Evolutionary conservation across 2,888 invertebrate genomes (phyloP), one percentile per base, ranked within the genome.

Genomic region (Xylophagus ater): DNA sequence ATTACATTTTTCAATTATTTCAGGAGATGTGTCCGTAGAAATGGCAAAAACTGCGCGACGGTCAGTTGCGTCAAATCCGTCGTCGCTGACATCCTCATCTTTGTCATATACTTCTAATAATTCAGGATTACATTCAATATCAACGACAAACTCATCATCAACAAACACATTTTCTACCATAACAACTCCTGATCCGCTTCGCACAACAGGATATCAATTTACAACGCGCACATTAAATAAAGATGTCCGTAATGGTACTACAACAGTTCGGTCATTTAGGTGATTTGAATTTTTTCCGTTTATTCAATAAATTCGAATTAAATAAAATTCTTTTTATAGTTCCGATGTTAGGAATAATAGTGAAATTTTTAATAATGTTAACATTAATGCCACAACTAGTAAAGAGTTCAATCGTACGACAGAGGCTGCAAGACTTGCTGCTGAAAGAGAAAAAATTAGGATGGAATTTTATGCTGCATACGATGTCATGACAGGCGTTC

Each of bases 401-500:
- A 21, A 36, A 37, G 34, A 42, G 26, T 36, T 31, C 19, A 40
- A 43, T 35, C 38, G 30, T 18, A 53, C 57, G 38, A 54, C 55
- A 23, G 51, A 52, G 33, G 57, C 58, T 17, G 57, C 37, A 10
- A 29, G 58, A 46, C 52, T 57, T 45, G 58, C 56, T 4, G 67
- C 69, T 51, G 75, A 78, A 53, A 72, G 78, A 40, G 80, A 82
- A 59, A 74, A 77, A 55, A 72, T 78, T 54, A 79, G 81, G 56
- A 72, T 78, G 54, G 83, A 84, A 60, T 89, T 85, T 68, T 88
- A 86, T 71, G 80, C 81, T 54, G 85, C 87, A 24, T 92, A 92
- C 68, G 88, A 90, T 72, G 84, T 84, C 63, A 89, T 88, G 88
- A 90, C 89, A 54, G 90, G 90, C 49, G 78, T 90, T 48, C 76